Evolutionary conservation across 2,888 invertebrate genomes (phyloP), one percentile per base, ranked within the genome.

Genomic region (Andricus curvator): DNA sequence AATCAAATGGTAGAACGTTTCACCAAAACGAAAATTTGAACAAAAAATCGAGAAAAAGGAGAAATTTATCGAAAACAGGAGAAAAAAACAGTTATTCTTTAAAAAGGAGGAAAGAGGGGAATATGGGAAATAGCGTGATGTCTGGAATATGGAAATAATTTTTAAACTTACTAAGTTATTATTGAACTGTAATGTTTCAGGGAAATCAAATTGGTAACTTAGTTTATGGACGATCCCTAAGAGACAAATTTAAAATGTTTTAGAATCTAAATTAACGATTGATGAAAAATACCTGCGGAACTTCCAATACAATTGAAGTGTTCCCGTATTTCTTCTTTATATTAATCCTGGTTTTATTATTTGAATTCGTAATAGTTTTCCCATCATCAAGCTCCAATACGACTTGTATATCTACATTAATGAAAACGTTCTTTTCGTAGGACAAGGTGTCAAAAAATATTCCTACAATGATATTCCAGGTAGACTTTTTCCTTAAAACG

Each of bases 401-500:
- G 6, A 83, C 82, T 11, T 60, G 44, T 41, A 89, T 44, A 22
- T 81, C 48, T 44, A 83, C 84, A 48, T 29, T 41, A 51, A 85
- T 64, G 41, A 67, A 25, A n/a, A 70, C 60, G 11, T 76, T 13
- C 66, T 41, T n/a, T 33, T 77, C 67, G 6, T 33, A 77, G 9
- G n/a, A 51, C 13, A 89, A 92, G 1, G 90, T 85, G 80, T 91
- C 91, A 1, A 94, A 89, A 85, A 93, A 93, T 9, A 93, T 90
- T 4, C 92, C 93, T 9, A 94, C 89, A 81, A 91, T 88, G 79
- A 95, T 85, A 62, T 89, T 85, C 95, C 94, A 95, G 74, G 89
- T 88, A 25, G 88, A 82, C 62, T 90, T 90, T 25, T 82, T 78
- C 62, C 89, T 88, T 20, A 83, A 81, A 29, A 92, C 83, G 48